Percentiles rank a stretch among this genome's conserved stretches.
phyloP scores from a whole-genome alignment of 2,888 invertebrate species.

The Allophyes oxyacanthae region DNA sequence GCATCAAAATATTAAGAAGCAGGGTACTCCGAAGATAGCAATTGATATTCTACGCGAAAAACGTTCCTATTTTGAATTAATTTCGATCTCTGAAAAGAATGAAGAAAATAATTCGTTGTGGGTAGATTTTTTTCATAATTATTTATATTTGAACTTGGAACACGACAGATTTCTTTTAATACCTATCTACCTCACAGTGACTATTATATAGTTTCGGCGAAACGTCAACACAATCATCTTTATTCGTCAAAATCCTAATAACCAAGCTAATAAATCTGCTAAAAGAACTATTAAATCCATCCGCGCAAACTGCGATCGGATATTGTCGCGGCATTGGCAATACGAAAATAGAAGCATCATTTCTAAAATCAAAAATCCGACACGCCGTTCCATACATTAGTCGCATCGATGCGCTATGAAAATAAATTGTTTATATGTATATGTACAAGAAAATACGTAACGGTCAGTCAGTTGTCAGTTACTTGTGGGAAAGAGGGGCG shows the following conservation, averaged over 20 bases:
- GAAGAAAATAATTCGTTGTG: too few species aligned
- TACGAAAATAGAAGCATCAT: slow-evolving; percentile 68
- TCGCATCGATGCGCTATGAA: slow-evolving; percentile 81
- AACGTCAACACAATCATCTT: too few species aligned
- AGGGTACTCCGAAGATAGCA: too few species aligned
- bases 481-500: slow-evolving; percentile 76
- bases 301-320: slow-evolving; percentile 41
- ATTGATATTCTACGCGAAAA: too few species aligned
- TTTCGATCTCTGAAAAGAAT: too few species aligned
- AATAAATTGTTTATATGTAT: slow-evolving; percentile 83
- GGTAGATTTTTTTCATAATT: too few species aligned
- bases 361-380: slow-evolving; percentile 57
- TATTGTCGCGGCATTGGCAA: slow-evolving; percentile 62
- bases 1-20: too few species aligned
- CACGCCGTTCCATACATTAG: slow-evolving; percentile 50
- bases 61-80: too few species aligned
- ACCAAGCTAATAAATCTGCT: slow-evolving; percentile 10
- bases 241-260: neutral
- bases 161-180: too few species aligned
- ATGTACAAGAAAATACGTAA: slow-evolving; percentile 78
- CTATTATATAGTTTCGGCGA: too few species aligned
- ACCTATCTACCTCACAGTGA: too few species aligned
- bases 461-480: slow-evolving; percentile 86
- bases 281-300: slow-evolving; percentile 27
- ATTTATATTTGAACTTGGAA: too few species aligned